These are phyloP conservation scores for Brassicogethes aeneus DNA, from an alignment of 2,888 invertebrate species.

Conservation along the genomic window DNA sequence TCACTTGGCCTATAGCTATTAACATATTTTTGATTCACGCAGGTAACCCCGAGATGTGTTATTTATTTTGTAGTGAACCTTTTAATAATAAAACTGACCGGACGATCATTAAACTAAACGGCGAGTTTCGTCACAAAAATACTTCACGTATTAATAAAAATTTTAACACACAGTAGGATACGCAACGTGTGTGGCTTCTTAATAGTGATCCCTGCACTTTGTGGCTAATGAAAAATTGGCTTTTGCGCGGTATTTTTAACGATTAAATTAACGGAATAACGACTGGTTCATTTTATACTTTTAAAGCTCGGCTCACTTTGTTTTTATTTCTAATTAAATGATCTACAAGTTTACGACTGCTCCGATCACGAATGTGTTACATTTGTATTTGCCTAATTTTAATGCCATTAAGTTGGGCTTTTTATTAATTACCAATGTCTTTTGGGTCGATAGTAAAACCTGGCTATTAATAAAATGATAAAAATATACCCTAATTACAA, in stretches of 20 bases:
- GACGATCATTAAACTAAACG: not conserved
- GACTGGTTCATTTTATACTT: slow-evolving; percentile 1
- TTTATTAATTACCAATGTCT: too few relatives aligned
- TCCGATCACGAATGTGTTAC: too few relatives aligned
- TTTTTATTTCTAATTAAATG: not conserved
- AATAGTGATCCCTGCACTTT: not conserved
- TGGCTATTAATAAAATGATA: too few relatives aligned
- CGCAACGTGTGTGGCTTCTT: slow-evolving; percentile 1
- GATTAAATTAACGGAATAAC: not conserved
- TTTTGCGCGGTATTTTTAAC: slow-evolving; percentile 1
- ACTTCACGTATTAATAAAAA: slow-evolving; percentile 14
- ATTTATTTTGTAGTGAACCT: not conserved
- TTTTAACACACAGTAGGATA: slow-evolving; percentile 7
- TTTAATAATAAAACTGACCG: slow-evolving; percentile 1
- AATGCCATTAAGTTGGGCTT: too few relatives aligned
- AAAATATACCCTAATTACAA: too few relatives aligned
- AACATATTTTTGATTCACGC: slow-evolving; percentile 7
- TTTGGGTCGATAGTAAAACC: too few relatives aligned
- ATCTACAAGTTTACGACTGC: not conserved
- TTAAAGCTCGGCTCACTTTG: not conserved
- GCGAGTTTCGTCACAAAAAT: slow-evolving; percentile 6
- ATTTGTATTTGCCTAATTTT: too few relatives aligned
- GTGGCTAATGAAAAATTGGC: not conserved
- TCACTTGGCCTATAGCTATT: not conserved
- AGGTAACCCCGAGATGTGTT: not conserved